A percentile compares a stretch with the other conserved stretches of the same genome.
Conservation (phyloP, 2,797 vertebrate genomes). For the Distichodus sexfasciatus region DNA sequence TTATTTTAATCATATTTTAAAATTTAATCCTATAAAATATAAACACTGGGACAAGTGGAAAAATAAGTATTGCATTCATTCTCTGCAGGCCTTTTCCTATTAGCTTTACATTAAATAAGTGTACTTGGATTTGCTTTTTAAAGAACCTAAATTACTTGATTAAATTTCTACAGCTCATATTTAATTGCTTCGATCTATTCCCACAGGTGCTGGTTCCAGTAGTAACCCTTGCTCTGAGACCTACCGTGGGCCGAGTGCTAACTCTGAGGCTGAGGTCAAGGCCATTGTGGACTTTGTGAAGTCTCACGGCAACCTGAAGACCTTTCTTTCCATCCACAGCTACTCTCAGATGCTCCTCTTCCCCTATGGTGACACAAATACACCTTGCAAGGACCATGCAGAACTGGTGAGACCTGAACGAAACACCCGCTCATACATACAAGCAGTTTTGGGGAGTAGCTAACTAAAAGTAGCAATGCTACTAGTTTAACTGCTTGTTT, state of each 20-base stretch:
- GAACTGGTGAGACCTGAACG: conserved; percentile 79
- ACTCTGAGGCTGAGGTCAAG: conserved; percentile 89
- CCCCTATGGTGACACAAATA: conserved; percentile 83
- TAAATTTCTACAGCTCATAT: neutral
- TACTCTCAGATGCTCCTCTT: conserved; percentile 95
- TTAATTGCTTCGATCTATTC: neutral
- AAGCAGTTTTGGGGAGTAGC: too few species aligned
- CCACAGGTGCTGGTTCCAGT: conserved; percentile 80
- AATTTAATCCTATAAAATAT: too few species aligned
- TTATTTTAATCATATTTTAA: too few species aligned
- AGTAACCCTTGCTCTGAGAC: conserved; percentile 79
- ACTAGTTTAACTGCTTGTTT: too few species aligned
- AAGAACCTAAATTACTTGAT: neutral
- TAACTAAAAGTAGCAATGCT: too few species aligned
- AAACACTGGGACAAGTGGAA: too few species aligned
- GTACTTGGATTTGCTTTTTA: too few species aligned
- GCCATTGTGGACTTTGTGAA: conserved; percentile 90
- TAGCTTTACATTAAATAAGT: too few species aligned
- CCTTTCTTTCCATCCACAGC: conserved; percentile 91
- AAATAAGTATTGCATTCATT: too few species aligned
- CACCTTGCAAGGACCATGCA: conserved; percentile 52
- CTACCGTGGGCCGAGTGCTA: conserved; percentile 74
- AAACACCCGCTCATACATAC: neutral
- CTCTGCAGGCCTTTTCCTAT: too few species aligned
- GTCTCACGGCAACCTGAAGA: conserved; percentile 84